Evolutionary conservation across 2,888 invertebrate species (phyloP).

Genomic region (Choreutis nemorana): DNA sequence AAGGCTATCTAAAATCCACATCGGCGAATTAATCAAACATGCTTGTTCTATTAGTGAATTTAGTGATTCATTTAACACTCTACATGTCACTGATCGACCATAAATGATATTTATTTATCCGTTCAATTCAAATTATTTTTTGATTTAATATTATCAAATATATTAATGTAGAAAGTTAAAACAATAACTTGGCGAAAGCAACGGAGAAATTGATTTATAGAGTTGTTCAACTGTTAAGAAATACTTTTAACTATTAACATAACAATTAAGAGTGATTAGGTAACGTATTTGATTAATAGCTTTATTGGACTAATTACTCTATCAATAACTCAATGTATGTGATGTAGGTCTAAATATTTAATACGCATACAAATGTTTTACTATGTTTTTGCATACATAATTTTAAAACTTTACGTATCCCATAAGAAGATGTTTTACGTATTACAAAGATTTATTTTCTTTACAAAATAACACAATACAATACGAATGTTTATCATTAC

Average conservation of each 20-base stretch:
- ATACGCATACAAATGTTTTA: too few relatives aligned
- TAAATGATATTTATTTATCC: constrained; percentile 43
- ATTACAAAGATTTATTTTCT: too few relatives aligned
- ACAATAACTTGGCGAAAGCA: constrained; percentile 62
- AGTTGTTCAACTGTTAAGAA: constrained; percentile 42
- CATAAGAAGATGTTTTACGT: too few relatives aligned
- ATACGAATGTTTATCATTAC: too few relatives aligned
- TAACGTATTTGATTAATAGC: constrained; percentile 31
- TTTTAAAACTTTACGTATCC: too few relatives aligned
- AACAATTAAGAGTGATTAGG: constrained; percentile 55
- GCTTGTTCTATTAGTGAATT: too few relatives aligned
- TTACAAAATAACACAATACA: too few relatives aligned
- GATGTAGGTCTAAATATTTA: too few relatives aligned
- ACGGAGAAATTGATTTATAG: constrained; percentile 62
- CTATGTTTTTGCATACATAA: too few relatives aligned
- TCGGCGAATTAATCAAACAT: background rate
- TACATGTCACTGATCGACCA: constrained; percentile 27
- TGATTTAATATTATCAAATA: constrained; percentile 32
- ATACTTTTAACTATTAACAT: constrained; percentile 55
- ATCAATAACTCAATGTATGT: too few relatives aligned
- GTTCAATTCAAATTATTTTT: constrained; percentile 40
- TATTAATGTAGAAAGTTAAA: constrained; percentile 66
- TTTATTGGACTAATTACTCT: too few relatives aligned
- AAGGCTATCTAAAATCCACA: too few relatives aligned
- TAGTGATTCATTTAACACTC: constrained; percentile 27